Base-by-base conservation (phyloP, 2,888 invertebrate genomes). In the Auanema sp. region DNA sequence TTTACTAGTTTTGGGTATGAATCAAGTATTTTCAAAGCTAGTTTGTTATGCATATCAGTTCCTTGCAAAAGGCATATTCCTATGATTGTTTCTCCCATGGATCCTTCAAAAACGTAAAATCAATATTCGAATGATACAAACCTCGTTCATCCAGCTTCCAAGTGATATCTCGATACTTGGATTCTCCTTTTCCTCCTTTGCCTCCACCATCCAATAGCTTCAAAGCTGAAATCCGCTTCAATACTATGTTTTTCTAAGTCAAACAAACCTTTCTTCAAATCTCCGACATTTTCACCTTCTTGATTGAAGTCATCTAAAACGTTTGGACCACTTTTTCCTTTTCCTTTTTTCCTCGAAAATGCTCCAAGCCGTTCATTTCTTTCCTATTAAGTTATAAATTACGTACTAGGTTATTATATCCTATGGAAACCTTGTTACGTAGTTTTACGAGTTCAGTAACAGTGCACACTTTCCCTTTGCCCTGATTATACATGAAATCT, bases 1-100 rank as follows among this genome's bases (percentile, higher is more conserved):
- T 80, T 91, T 79, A 97, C 92, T 14, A 97, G 88, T 83, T 92
- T 93, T 0, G 97, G 97, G 86, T 92, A 98, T 84, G 92, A 91
- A 54, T 91, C 88, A 10, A 97, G 86, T 14, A 98, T 87, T 61
- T 95, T 87, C 85, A 95, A 95, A 0, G 94, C 95, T 58, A 98
- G 88, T 24, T 72, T 58, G 61, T 79, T 80, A 60, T 80, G 79
- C 11, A 74, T 68, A 24, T 71, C 69, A 8, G 71, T 63, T 25
- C 79, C 79, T 23, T 79, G 79, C 1, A 78, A 68, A 4, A 78
- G 66, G 83, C 96, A 96, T 24, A 96, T 87, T 84, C 95, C 95
- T 23, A 97, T 87, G 69, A 93, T 90, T 0, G 93, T 92, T 86
- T 97, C 97, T 0, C 97, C 96, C 0, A 97, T 76, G 2, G 74